Conservation (phyloP, 1,140 invertebrate species). For the Potamilus streckersoni region DNA sequence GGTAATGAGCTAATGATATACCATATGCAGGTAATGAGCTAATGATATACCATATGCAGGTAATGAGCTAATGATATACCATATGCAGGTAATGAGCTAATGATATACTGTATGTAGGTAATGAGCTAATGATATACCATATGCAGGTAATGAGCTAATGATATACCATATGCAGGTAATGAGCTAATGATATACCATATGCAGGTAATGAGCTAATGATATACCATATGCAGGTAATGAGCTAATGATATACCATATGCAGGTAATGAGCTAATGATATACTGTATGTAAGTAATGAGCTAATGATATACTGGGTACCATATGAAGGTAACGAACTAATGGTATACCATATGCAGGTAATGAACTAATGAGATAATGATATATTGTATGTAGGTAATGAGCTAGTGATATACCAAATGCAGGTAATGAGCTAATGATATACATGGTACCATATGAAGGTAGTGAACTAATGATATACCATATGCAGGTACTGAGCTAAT, state of each 20-base stretch:
- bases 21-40: constrained; percentile 86
- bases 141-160: constrained; percentile 89
- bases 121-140: constrained; percentile 87
- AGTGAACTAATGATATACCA: constrained; percentile 88
- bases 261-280: constrained; percentile 89
- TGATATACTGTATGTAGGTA: too few species aligned
- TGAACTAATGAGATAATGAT: too few species aligned
- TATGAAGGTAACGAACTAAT: too few species aligned
- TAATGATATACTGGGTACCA: too few species aligned
- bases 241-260: too few species aligned
- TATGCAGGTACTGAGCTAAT: constrained; percentile 85
- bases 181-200: too few species aligned
- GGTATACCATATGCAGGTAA: constrained; percentile 86
- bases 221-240: constrained; percentile 87
- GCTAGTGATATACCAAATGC: constrained; percentile 87
- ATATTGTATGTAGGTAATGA: too few species aligned
- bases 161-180: constrained; percentile 86
- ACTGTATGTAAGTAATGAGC: constrained; percentile 85
- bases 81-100: constrained; percentile 85
- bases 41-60: too few species aligned
- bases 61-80: constrained; percentile 88
- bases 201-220: constrained; percentile 89
- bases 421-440: constrained; percentile 83
- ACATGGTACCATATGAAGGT: too few species aligned
- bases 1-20: constrained; percentile 89